These are phyloP conservation scores for Morpho achilles DNA, from an alignment of 2,888 invertebrate species.

Conservation along the genomic window DNA sequence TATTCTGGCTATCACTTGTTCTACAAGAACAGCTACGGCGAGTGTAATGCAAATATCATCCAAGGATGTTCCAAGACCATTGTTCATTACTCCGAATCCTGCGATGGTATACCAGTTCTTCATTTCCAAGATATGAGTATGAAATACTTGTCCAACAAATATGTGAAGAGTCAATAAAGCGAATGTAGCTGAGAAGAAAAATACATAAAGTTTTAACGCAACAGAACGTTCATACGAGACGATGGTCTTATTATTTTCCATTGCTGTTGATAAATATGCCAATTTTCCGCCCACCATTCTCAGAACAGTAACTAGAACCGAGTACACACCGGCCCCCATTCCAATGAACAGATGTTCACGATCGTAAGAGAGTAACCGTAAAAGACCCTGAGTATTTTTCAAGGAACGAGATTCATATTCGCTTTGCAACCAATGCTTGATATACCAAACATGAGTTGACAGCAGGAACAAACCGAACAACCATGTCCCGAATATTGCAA, in stretches of 20 bases:
- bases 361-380: no score
- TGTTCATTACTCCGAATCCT: conserved; percentile 2
- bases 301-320: not conserved
- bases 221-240: conserved; percentile 19
- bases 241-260: conserved; percentile 16
- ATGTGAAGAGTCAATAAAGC: conserved; percentile 20
- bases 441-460: conserved; percentile 21
- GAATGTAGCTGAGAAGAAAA: conserved; percentile 28
- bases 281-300: not conserved
- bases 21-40: conserved; percentile 3
- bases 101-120: conserved; percentile 25
- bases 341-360: conserved; percentile 5
- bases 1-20: conserved; percentile 7
- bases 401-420: not conserved
- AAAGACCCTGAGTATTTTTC: no score
- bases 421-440: conserved; percentile 6
- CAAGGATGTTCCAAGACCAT: conserved; percentile 2
- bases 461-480: conserved; percentile 22
- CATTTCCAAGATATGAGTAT: conserved; percentile 18
- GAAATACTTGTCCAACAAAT: conserved; percentile 27
- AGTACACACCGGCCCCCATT: conserved; percentile 2
- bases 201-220: conserved; percentile 19
- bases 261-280: not conserved
- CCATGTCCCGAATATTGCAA: conserved; percentile 14
- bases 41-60: conserved; percentile 14